Evolutionary conservation across 64 coral and sea anemone genomes (phyloP).

Genomic region (Pachyseris speciosa): DNA sequence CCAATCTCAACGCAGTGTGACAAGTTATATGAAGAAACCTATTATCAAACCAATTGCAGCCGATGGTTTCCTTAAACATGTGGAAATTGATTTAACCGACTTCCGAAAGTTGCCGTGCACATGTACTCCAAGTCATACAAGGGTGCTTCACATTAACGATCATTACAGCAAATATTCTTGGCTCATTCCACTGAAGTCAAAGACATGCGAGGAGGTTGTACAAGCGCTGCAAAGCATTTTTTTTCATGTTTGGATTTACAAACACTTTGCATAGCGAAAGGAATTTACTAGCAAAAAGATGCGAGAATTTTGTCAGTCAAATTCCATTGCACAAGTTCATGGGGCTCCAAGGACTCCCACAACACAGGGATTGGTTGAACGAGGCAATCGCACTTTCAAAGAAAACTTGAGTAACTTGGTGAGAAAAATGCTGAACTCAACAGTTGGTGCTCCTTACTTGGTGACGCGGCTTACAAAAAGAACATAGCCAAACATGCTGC

Average conservation of each 20-base stretch:
- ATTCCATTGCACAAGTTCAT: constrained; percentile 13
- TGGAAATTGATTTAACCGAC: constrained; percentile 23
- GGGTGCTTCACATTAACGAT: constrained; percentile 29
- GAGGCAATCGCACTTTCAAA: constrained; percentile 47
- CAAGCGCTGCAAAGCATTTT: constrained; percentile 3
- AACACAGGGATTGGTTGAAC: constrained; percentile 13
- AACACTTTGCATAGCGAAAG: neutral
- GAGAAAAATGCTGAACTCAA: constrained; percentile 26
- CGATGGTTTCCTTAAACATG: constrained; percentile 34
- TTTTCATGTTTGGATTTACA: constrained; percentile 6
- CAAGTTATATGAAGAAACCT: constrained; percentile 40
- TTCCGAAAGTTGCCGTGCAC: constrained; percentile 17
- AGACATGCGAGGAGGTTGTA: constrained; percentile 14
- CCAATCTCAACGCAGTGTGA: constrained; percentile 39
- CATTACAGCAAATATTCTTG: constrained; percentile 17
- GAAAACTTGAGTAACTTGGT: constrained; percentile 34
- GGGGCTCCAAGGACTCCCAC: constrained; percentile 1
- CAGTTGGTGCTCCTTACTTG: constrained; percentile 16
- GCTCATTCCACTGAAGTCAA: constrained; percentile 11
- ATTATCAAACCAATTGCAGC: constrained; percentile 34
- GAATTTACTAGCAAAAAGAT: constrained; percentile 8
- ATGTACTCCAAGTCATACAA: neutral
- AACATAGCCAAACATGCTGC: constrained; percentile 20
- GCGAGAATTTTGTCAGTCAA: neutral
- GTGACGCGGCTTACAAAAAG: constrained; percentile 6